Percentiles rank a stretch among this genome's conserved stretches.
Conservation (phyloP, 2,113 vertebrate genomes). For the Lepus europaeus region DNA sequence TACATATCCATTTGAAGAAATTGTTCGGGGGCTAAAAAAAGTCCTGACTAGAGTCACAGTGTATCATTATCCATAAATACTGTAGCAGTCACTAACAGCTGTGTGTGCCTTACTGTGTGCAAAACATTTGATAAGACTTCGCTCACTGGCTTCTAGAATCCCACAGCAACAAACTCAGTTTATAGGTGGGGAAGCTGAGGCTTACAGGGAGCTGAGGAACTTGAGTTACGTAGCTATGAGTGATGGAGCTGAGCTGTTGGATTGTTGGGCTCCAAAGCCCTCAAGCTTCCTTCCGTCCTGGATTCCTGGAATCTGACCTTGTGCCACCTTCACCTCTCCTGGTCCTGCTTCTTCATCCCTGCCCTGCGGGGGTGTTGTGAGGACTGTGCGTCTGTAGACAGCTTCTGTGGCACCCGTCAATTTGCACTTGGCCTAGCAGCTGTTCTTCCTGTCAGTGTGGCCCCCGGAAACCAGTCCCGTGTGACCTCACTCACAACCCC, state of each 20-base stretch:
- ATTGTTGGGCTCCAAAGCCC: neutral
- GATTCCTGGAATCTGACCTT: neutral
- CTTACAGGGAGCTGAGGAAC: neutral
- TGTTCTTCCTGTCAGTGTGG: neutral
- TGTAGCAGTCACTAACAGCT: neutral
- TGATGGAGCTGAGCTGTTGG: neutral
- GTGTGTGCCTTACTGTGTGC: neutral
- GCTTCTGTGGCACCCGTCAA: neutral
- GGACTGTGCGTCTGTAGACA: neutral
- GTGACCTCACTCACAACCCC: neutral
- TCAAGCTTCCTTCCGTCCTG: neutral
- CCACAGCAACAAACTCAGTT: neutral
- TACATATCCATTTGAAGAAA: constrained; percentile 6
- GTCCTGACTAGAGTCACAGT: neutral
- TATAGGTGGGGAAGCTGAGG: neutral
- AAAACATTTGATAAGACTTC: neutral
- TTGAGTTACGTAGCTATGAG: neutral
- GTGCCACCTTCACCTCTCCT: neutral
- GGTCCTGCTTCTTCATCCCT: neutral
- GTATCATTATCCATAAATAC: neutral
- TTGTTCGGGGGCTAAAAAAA: neutral
- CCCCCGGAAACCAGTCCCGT: neutral
- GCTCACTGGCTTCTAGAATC: neutral
- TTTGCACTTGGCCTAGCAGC: neutral
- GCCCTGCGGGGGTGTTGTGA: neutral